These are phyloP conservation scores for Vespertilio murinus DNA, from an alignment of 2,797 vertebrate species.

Conservation along the genomic window DNA sequence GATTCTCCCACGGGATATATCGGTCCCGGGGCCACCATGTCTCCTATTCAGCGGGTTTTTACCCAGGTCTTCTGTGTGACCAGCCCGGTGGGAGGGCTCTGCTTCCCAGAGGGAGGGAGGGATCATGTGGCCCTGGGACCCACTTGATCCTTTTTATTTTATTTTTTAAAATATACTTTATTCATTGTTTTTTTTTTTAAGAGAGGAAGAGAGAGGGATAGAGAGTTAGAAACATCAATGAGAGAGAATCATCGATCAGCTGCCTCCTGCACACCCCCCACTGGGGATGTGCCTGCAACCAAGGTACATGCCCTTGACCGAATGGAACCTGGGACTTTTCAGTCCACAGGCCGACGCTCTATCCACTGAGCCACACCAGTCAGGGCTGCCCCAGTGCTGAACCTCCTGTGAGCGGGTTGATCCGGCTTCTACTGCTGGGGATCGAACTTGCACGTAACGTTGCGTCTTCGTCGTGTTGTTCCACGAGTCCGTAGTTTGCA, in stretches of 20 bases:
- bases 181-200: no score
- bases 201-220: no score
- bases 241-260: no score
- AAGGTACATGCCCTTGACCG: no score
- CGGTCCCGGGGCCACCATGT: accelerated
- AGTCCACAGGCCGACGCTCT: no score
- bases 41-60: background rate
- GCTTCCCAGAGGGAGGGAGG: background rate
- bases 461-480: background rate
- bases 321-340: no score
- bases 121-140: background rate
- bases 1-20: accelerated
- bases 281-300: no score
- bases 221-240: no score
- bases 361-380: no score
- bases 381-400: background rate
- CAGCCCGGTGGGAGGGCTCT: no score
- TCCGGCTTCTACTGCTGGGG: no score
- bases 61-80: background rate
- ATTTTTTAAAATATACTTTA: background rate
- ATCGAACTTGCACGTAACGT: background rate
- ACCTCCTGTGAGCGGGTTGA: background rate
- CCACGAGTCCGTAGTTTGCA: background rate
- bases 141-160: background rate
- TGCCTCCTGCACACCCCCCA: no score